Evolutionary conservation across 2,113 vertebrate genomes (phyloP).

Genomic region (Ginglymostoma cirratum): DNA sequence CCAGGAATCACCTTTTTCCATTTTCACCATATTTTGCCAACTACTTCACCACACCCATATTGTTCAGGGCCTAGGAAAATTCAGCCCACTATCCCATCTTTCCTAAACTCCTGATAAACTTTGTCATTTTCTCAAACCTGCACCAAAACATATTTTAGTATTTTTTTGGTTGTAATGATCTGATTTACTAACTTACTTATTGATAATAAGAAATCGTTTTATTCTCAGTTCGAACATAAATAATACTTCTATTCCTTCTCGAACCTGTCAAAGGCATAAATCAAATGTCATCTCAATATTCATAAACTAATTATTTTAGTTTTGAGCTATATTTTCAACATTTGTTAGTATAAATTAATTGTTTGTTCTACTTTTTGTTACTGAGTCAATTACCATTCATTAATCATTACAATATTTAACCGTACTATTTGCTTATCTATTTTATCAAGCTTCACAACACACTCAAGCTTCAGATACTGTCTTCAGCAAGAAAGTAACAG

Average conservation of each 20-base stretch:
- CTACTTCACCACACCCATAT: too few relatives aligned
- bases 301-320: neutral
- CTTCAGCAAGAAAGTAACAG: neutral
- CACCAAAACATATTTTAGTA: too few relatives aligned
- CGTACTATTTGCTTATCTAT: neutral
- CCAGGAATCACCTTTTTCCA: too few relatives aligned
- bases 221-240: too few relatives aligned
- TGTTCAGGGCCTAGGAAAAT: too few relatives aligned
- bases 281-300: neutral
- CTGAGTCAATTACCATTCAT: neutral
- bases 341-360: neutral
- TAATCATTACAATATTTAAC: neutral
- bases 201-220: too few relatives aligned
- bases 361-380: neutral
- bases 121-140: too few relatives aligned
- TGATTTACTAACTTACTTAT: too few relatives aligned
- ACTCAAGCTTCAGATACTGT: neutral
- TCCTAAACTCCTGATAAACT: too few relatives aligned
- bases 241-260: neutral
- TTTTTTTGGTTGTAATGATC: too few relatives aligned
- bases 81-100: too few relatives aligned
- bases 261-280: neutral
- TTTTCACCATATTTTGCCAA: too few relatives aligned
- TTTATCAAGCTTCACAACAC: neutral
- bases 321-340: neutral